Evolutionary conservation across 2,888 invertebrate genomes (phyloP).

Genomic region (Aleiodes leptofemur): DNA sequence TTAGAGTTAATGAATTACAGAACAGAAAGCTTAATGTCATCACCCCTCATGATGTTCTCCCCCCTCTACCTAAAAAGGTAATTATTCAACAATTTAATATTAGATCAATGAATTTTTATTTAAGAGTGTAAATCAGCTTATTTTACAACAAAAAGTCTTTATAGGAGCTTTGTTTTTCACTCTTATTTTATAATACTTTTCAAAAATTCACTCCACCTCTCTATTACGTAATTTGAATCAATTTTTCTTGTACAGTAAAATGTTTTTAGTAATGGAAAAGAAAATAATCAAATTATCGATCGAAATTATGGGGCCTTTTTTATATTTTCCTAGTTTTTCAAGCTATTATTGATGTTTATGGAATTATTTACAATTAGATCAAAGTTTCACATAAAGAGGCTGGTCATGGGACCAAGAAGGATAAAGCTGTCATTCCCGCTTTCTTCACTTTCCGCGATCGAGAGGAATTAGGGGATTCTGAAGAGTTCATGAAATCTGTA

Average conservation of each 20-base stretch:
- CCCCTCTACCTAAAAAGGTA: background rate
- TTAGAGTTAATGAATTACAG: background rate
- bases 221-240: background rate
- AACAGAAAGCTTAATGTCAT: background rate
- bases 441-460: too few species aligned
- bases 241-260: background rate
- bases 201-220: background rate
- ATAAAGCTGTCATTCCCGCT: too few species aligned
- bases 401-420: background rate
- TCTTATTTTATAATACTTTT: background rate
- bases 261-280: too few species aligned
- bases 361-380: too few species aligned
- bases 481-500: conserved; percentile 4
- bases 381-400: background rate
- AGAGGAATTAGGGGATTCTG: background rate
- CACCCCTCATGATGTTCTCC: background rate
- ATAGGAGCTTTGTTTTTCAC: too few species aligned
- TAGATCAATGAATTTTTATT: background rate
- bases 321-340: too few species aligned
- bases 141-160: too few species aligned
- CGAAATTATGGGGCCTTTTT: too few species aligned
- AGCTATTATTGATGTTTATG: too few species aligned
- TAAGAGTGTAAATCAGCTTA: too few species aligned
- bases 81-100: background rate
- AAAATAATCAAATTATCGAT: too few species aligned